Percentiles rank a stretch among this genome's conserved stretches.
Conservation (phyloP, 1,140 invertebrate genomes). For the Forficula auricularia region DNA sequence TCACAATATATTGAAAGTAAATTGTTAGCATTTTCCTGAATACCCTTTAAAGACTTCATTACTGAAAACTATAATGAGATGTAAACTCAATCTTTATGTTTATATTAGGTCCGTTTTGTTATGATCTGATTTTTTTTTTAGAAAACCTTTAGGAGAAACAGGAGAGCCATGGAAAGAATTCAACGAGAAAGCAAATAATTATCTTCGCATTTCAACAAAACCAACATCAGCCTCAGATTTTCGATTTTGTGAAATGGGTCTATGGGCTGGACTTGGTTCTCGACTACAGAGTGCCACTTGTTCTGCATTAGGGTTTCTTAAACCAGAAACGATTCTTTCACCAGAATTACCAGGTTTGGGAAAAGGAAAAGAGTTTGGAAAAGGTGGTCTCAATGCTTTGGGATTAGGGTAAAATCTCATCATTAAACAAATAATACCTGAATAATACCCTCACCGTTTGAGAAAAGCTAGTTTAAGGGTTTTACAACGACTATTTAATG, state of each 20-base stretch:
- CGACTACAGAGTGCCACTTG: conserved; percentile 31
- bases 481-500: too few relatives aligned
- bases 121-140: not conserved
- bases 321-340: not conserved
- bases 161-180: conserved; percentile 4
- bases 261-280: conserved; percentile 35
- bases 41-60: not conserved
- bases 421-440: too few relatives aligned
- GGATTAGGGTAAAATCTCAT: too few relatives aligned
- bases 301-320: conserved; percentile 8
- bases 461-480: too few relatives aligned
- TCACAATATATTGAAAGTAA: not conserved
- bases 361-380: too few relatives aligned
- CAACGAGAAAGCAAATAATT: conserved; percentile 11
- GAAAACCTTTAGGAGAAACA: not conserved
- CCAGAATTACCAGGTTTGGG: too few relatives aligned
- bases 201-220: conserved; percentile 4
- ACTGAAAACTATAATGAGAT: not conserved
- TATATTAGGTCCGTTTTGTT: conserved; percentile 27
- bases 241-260: conserved; percentile 34
- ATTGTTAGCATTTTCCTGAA: not conserved
- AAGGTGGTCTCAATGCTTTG: too few relatives aligned
- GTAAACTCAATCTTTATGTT: conserved; percentile 18
- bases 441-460: too few relatives aligned
- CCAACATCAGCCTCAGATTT: conserved; percentile 1